Base-by-base conservation (phyloP, 2,888 invertebrate species). In the Drymonia ruficornis region DNA sequence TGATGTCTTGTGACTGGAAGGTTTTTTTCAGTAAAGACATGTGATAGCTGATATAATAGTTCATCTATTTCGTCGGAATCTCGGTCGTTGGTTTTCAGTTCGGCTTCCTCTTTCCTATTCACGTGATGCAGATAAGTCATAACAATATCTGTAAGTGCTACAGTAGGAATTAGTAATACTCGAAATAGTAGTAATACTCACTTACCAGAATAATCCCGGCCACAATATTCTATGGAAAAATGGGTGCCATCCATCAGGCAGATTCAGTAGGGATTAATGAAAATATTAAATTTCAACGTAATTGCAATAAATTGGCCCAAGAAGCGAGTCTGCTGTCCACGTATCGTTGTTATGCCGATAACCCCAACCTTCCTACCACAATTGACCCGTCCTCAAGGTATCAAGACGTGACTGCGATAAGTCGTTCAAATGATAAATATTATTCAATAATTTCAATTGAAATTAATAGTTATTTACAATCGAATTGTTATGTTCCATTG, bases 1-100 rank as follows among this genome's bases (percentile, higher is more conserved):
- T 86, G 87, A 78, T 78, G 50, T 51, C 62, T 68, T 64, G 51
- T 70, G 55, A 67, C 58, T 55, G 28, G 15, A 45, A 15, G 23
- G 15, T 7, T 38, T 23, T 16, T 9, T 1, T 9, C 7, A 2
- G 40, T 16, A 2, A 16, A 40, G 7, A 13, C 36, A 29, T 12
- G 40, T 53, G 48, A 44, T 16, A 42, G 11, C 13, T 23, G 44
- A 44, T 11, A 36, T 11, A n/a, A 36, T 36, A 11, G 31, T 11
- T 31, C 31, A 4, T 31, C 31, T 31, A n/a, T 15, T 38, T n/a
- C n/a, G 15, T 1, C 38, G 15, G n/a, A 15, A 15, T 38, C 5
- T 15, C 15, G 15, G n/a, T 4, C 38, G 15, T 38, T 15, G n/a
- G 38, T 0, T 38, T 23, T 7, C 15, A 8, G n/a, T 38, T n/a